Evolutionary conservation across 1,140 invertebrate genomes (phyloP).

Genomic region (Papilio xuthus): DNA sequence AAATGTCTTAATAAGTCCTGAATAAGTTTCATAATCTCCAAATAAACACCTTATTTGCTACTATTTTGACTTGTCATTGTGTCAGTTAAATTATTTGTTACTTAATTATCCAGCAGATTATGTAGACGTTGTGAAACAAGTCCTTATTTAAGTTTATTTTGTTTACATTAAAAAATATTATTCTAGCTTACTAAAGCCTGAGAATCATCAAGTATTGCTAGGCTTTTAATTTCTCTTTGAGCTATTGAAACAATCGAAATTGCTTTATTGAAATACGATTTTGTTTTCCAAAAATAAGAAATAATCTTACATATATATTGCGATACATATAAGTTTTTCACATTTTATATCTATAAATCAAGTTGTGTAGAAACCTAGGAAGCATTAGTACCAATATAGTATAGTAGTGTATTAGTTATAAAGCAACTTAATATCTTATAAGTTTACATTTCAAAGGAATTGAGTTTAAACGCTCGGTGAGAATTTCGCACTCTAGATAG

Average conservation of each 20-base stretch:
- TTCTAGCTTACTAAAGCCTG: neutral
- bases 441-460: constrained; percentile 2
- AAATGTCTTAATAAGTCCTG: no score
- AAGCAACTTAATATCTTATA: neutral
- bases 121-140: no score
- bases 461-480: neutral
- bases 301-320: neutral
- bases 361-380: neutral
- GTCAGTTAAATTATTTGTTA: no score
- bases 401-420: neutral
- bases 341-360: neutral
- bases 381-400: neutral
- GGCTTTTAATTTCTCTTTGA: neutral
- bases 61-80: no score
- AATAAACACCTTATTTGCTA: no score
- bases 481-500: constrained; percentile 1
- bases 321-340: neutral
- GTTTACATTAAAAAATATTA: neutral
- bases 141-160: neutral
- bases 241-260: neutral
- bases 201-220: neutral
- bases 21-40: no score
- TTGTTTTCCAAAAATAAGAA: neutral
- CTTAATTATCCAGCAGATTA: no score
- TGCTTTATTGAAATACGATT: neutral